Percentiles rank a stretch among this genome's conserved stretches.
phyloP scores from a whole-genome alignment of 2,888 invertebrate genomes.

The Athalia cordata region DNA sequence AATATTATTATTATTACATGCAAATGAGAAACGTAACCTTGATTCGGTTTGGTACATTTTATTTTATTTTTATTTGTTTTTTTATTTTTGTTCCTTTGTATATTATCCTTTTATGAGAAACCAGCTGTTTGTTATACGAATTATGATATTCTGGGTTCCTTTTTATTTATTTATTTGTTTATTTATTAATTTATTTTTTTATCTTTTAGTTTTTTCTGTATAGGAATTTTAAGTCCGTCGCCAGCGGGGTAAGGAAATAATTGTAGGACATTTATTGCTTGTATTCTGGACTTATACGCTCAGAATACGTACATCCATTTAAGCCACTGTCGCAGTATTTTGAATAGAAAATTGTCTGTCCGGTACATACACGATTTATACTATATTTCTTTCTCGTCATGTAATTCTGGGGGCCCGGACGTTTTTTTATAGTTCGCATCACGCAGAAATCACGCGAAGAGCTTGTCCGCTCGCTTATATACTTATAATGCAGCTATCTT shows the following conservation, averaged over 20 bases:
- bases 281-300: slow-evolving; percentile 35
- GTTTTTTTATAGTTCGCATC: not conserved
- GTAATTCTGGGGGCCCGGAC: not conserved
- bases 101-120: slow-evolving; percentile 12
- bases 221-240: slow-evolving; percentile 4
- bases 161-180: not conserved
- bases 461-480: not conserved
- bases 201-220: not conserved
- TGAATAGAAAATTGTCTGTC: slow-evolving; percentile 33
- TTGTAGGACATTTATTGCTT: slow-evolving; percentile 35
- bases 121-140: slow-evolving; percentile 12
- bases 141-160: not conserved
- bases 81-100: not conserved
- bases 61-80: no score
- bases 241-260: slow-evolving; percentile 20
- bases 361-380: slow-evolving; percentile 20
- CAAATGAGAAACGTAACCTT: slow-evolving; percentile 12
- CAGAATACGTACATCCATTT: slow-evolving; percentile 36
- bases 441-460: slow-evolving; percentile 5
- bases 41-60: no score
- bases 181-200: not conserved
- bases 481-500: not conserved
- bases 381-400: not conserved
- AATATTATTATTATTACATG: not conserved
- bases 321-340: slow-evolving; percentile 43